Conservation (phyloP, 2,888 invertebrate genomes). For the Rhagonycha lutea region DNA sequence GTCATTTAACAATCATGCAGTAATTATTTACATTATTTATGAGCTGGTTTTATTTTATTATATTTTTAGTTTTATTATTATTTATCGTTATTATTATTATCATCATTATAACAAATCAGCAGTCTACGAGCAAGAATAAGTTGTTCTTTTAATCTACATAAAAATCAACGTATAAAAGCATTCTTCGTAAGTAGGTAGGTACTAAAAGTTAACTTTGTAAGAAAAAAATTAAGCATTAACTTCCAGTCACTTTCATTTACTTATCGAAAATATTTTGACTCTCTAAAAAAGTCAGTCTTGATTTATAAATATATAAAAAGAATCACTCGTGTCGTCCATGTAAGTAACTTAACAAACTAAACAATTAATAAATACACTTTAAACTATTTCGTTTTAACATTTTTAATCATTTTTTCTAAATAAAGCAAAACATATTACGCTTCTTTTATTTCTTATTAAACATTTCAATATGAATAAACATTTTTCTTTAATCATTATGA, state of each 20-base stretch:
- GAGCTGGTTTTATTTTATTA: neutral
- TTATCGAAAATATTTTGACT: slow-evolving; percentile 11
- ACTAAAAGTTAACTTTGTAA: neutral
- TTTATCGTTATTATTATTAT: too few species aligned
- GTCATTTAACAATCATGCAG: slow-evolving; percentile 2
- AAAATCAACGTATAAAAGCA: neutral
- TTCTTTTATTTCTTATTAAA: neutral
- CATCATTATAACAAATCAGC: neutral
- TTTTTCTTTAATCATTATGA: neutral
- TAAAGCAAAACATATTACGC: slow-evolving; percentile 14
- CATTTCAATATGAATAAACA: neutral
- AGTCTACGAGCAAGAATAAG: slow-evolving; percentile 1
- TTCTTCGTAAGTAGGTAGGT: neutral
- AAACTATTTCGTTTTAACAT: neutral
- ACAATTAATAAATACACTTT: neutral
- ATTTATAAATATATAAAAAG: slow-evolving; percentile 8
- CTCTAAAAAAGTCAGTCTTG: slow-evolving; percentile 17
- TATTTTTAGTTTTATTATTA: neutral
- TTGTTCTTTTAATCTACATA: neutral
- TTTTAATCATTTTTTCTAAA: slow-evolving; percentile 12
- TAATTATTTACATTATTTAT: slow-evolving; percentile 1
- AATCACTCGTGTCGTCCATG: neutral
- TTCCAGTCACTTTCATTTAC: slow-evolving; percentile 7
- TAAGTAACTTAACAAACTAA: neutral
- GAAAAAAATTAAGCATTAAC: slow-evolving; percentile 2